phyloP scores from a whole-genome alignment of 2,888 invertebrate genomes.

The Sylvicola cinctus region DNA sequence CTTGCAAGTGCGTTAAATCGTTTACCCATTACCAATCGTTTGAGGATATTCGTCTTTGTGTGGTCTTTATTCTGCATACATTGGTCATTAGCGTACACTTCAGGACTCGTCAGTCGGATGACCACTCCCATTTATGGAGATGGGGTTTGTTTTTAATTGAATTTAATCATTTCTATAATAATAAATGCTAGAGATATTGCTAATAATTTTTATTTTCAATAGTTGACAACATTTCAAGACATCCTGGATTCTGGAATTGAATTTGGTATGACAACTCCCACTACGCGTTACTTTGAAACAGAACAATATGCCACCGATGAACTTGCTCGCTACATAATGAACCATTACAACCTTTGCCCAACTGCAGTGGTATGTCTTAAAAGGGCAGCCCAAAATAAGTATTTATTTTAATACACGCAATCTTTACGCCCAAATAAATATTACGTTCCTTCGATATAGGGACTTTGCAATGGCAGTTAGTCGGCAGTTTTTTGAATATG shows the following conservation, averaged over 20 bases:
- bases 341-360: constrained; percentile 1
- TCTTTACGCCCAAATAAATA: too few relatives aligned
- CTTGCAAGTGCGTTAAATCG: not conserved
- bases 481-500: not conserved
- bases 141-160: not conserved
- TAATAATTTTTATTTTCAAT: too few relatives aligned
- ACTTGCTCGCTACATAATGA: not conserved
- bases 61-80: not conserved
- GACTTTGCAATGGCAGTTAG: not conserved
- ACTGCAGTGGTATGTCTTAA: not conserved
- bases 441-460: too few relatives aligned
- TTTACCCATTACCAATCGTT: not conserved
- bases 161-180: not conserved
- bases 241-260: constrained; percentile 1
- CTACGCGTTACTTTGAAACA: constrained; percentile 1
- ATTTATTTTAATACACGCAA: not conserved
- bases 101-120: not conserved
- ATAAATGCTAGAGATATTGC: not conserved
- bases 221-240: constrained; percentile 2
- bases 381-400: not conserved
- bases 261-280: constrained; percentile 4
- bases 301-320: constrained; percentile 1
- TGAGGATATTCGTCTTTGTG: not conserved
- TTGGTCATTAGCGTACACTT: not conserved
- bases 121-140: not conserved